Conservation (phyloP, 2,888 invertebrate genomes). For the Cantharis rustica region DNA sequence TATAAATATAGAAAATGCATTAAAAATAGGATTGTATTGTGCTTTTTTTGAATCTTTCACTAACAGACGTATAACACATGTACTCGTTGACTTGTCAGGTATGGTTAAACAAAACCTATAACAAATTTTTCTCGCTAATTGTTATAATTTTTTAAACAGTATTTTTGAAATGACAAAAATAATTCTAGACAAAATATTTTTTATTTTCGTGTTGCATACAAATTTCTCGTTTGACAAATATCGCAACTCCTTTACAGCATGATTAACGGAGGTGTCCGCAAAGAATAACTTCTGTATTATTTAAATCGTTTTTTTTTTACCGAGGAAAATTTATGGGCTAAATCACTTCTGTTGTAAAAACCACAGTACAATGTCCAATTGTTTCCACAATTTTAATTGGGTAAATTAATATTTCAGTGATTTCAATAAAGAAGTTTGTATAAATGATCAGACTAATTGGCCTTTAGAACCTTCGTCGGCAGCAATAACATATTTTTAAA, state of each 20-base stretch:
- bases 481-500: background rate
- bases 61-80: background rate
- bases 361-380: background rate
- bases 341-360: background rate
- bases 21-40: slow-evolving; percentile 27
- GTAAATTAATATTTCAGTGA: too few relatives aligned
- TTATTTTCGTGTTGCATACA: background rate
- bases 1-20: slow-evolving; percentile 27
- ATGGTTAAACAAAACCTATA: background rate
- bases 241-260: background rate
- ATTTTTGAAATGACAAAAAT: background rate
- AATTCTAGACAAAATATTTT: background rate
- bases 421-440: too few relatives aligned
- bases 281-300: background rate
- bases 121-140: background rate
- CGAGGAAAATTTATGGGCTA: background rate
- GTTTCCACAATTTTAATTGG: too few relatives aligned
- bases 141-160: background rate
- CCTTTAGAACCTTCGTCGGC: background rate
- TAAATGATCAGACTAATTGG: background rate
- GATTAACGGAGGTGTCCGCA: background rate
- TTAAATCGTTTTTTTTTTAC: background rate
- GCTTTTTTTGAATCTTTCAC: slow-evolving; percentile 2
- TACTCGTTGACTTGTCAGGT: background rate
- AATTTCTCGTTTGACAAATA: background rate